Evolutionary conservation across 2,888 invertebrate species (phyloP).

Genomic region (Anticlea derivata): DNA sequence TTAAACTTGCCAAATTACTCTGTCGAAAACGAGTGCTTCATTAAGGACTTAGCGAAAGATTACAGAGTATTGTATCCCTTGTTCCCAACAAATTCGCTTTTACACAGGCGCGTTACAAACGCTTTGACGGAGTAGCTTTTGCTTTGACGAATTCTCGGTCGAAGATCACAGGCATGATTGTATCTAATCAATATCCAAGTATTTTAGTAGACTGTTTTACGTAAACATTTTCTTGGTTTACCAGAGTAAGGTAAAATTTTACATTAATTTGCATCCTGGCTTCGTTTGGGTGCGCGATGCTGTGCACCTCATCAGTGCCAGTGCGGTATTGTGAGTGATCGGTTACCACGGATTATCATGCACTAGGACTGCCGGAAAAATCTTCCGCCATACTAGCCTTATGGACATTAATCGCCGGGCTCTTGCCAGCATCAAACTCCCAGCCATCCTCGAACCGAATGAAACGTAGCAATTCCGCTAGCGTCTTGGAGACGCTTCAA

Average conservation of each 20-base stretch:
- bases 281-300: too few relatives aligned
- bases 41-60: constrained; percentile 47
- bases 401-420: too few relatives aligned
- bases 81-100: constrained; percentile 28
- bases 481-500: too few relatives aligned
- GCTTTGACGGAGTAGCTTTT: constrained; percentile 23
- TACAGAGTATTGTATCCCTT: constrained; percentile 40
- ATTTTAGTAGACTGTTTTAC: constrained; percentile 13
- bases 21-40: constrained; percentile 44
- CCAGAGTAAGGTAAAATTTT: constrained; percentile 2
- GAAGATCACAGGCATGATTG: constrained; percentile 23
- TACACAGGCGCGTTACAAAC: constrained; percentile 21
- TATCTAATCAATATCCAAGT: constrained; percentile 21
- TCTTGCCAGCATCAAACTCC: too few relatives aligned
- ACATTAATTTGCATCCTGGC: too few relatives aligned
- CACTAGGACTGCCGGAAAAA: too few relatives aligned
- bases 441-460: too few relatives aligned
- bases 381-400: too few relatives aligned
- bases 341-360: too few relatives aligned
- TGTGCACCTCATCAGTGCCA: too few relatives aligned
- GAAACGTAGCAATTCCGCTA: too few relatives aligned
- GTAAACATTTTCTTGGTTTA: constrained; percentile 9
- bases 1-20: constrained; percentile 47
- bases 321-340: too few relatives aligned
- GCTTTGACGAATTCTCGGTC: constrained; percentile 35